These are phyloP conservation scores for Anguilla rostrata DNA, from an alignment of 2,113 vertebrate species.

Conservation along the genomic window DNA sequence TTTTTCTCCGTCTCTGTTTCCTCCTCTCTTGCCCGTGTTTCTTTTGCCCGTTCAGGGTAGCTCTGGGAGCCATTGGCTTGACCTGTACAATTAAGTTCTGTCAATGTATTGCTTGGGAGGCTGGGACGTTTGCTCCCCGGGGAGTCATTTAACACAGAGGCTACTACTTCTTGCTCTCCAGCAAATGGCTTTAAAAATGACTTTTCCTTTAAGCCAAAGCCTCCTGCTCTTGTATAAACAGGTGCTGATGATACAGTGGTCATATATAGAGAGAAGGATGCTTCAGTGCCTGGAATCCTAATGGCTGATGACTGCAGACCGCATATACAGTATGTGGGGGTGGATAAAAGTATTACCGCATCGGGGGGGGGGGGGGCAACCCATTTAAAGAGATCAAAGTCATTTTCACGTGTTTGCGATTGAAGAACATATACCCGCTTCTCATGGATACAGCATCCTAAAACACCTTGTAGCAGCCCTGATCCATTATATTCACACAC, in stretches of 20 bases:
- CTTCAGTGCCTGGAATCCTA: conserved; percentile 47
- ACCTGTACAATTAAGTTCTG: conserved; percentile 43
- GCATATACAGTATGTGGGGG: not conserved
- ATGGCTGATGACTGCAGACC: not conserved
- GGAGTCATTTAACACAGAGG: conserved; percentile 46
- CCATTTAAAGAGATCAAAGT: conserved; percentile 26
- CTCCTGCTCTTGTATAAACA: conserved; percentile 56
- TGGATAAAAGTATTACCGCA: not conserved
- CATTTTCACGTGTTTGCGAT: not conserved
- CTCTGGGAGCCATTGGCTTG: conserved; percentile 30
- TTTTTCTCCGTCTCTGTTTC: not conserved
- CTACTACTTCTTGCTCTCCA: conserved; percentile 26
- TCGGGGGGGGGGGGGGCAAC: conserved; percentile 21
- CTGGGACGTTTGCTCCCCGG: conserved; percentile 22
- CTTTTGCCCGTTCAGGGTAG: conserved; percentile 20
- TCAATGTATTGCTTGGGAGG: conserved; percentile 21
- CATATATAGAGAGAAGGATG: conserved; percentile 58
- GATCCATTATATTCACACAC: not conserved
- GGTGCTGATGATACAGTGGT: conserved; percentile 61
- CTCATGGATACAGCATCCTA: not conserved
- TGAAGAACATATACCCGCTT: not conserved
- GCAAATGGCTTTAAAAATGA: conserved; percentile 36
- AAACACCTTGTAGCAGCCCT: not conserved
- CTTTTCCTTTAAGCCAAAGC: conserved; percentile 35
- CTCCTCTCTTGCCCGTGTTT: not conserved